Percentiles rank a stretch among this genome's conserved stretches.
These are phyloP conservation scores for Pristionchus arcanus DNA, from an alignment of 2,888 invertebrate species.

Conservation along the genomic window DNA sequence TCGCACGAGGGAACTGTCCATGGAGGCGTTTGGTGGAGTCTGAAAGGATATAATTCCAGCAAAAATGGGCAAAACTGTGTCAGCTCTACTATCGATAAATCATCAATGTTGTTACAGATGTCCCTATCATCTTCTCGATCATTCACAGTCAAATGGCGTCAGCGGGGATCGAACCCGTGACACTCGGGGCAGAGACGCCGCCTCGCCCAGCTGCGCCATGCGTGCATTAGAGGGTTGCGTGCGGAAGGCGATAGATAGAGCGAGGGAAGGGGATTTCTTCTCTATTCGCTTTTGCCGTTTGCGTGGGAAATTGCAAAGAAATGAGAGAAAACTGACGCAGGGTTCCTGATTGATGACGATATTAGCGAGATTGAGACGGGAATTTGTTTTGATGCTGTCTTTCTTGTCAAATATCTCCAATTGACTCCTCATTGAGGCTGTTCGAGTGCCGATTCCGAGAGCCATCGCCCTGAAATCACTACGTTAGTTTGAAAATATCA, in stretches of 20 bases:
- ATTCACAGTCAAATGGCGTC: conserved; percentile 59
- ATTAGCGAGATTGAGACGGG: conserved; percentile 45
- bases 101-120: conserved; percentile 66
- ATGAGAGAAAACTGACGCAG: neutral
- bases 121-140: conserved; percentile 69
- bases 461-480: neutral
- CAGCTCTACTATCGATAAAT: conserved; percentile 71
- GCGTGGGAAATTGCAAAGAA: neutral
- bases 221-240: neutral
- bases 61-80: conserved; percentile 61
- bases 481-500: neutral
- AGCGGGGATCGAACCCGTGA: conserved; percentile 60
- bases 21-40: conserved; percentile 40
- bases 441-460: conserved; percentile 67
- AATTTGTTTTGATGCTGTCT: conserved; percentile 29
- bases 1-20: conserved; percentile 45
- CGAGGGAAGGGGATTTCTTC: neutral
- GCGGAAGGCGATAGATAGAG: conserved; percentile 12
- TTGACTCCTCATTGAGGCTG: conserved; percentile 66
- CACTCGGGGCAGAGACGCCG: conserved; percentile 5
- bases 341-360: conserved; percentile 54
- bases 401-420: conserved; percentile 43
- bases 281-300: neutral
- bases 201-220: conserved; percentile 58
- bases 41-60: neutral